A percentile compares a stretch with the other conserved stretches of the same genome.
Conservation (phyloP, 2,888 invertebrate genomes). For the Antheraea yamamai region DNA sequence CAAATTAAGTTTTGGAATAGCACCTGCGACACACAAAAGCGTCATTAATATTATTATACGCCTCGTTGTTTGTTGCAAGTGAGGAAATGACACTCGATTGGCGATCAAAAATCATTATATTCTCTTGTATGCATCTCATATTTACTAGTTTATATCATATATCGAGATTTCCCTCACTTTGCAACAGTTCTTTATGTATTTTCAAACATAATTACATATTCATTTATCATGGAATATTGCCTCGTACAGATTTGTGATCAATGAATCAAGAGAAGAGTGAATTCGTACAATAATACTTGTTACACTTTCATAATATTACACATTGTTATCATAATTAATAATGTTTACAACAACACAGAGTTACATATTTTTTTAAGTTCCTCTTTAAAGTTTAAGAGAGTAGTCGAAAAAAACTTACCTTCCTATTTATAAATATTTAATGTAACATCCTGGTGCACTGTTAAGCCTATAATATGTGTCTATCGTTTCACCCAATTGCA, state of each 20-base stretch:
- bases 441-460: conserved; percentile 9
- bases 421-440: conserved; percentile 25
- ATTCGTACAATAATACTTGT: conserved; percentile 79
- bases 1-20: conserved; percentile 61
- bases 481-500: conserved; percentile 53
- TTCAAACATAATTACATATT: conserved; percentile 48
- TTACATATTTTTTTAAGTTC: conserved; percentile 71
- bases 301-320: conserved; percentile 76
- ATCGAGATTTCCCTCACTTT: background rate
- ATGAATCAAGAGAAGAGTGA: conserved; percentile 71
- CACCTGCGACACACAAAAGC: conserved; percentile 80
- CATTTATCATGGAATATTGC: conserved; percentile 57
- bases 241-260: conserved; percentile 70
- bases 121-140: conserved; percentile 28
- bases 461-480: conserved; percentile 24
- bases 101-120: conserved; percentile 43
- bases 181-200: conserved; percentile 27
- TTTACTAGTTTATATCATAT: conserved; percentile 17
- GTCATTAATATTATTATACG: conserved; percentile 32
- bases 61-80: conserved; percentile 38
- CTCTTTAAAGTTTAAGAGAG: conserved; percentile 54
- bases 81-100: conserved; percentile 63
- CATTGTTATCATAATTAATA: conserved; percentile 68
- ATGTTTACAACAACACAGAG: conserved; percentile 63
- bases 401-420: conserved; percentile 34